Conservation (phyloP, 2,797 vertebrate genomes). For the Gymnothorax reevesii region DNA sequence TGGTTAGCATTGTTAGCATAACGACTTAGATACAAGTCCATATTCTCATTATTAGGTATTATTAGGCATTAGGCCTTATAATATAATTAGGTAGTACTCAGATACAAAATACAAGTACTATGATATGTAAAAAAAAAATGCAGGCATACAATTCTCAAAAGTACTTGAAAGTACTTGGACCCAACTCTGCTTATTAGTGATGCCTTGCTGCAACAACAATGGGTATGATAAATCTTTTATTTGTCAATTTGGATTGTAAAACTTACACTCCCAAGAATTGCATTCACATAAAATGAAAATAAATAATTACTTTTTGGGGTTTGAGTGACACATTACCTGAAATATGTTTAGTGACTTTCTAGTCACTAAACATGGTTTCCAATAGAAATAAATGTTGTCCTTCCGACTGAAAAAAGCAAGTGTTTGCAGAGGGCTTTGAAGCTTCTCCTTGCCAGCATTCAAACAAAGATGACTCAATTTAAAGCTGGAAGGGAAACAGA, state of each 20-base stretch:
- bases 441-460: background rate
- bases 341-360: constrained; percentile 35
- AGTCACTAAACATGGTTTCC: constrained; percentile 1
- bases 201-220: constrained; percentile 21
- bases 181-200: constrained; percentile 24
- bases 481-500: background rate
- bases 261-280: constrained; percentile 23
- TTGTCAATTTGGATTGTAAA: constrained; percentile 24
- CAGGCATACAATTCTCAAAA: too few relatives aligned
- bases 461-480: background rate
- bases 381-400: background rate
- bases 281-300: constrained; percentile 21
- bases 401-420: background rate
- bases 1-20: too few relatives aligned
- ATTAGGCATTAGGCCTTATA: too few relatives aligned
- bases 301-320: background rate
- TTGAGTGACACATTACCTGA: background rate
- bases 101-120: too few relatives aligned
- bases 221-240: background rate
- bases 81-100: too few relatives aligned
- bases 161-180: too few relatives aligned
- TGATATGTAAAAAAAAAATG: too few relatives aligned
- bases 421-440: constrained; percentile 12
- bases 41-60: too few relatives aligned
- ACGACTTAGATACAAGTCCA: too few relatives aligned